Evolutionary conservation across 1,140 invertebrate species (phyloP), one percentile per base, ranked within the genome.

Genomic region (Maniola jurtina): DNA sequence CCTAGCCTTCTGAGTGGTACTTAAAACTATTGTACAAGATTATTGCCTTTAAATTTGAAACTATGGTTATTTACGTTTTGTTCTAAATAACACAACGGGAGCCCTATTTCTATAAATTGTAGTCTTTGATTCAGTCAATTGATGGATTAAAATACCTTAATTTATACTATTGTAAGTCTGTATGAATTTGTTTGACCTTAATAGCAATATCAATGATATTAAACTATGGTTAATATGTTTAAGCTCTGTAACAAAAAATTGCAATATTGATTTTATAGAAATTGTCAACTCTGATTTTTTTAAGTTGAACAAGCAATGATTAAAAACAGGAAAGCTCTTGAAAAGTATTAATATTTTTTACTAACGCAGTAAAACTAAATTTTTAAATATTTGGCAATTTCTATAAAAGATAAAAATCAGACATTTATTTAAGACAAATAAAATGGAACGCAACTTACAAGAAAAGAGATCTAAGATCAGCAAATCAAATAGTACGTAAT

Each of bases 401-500:
- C 45, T 14, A 16, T 52, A 52, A 52, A 16, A 52, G 13, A 11
- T 13, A 25, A 52, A 16, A 11, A 52, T 6, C 3, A 16, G 15
- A 52, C 6, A 16, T 16, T 16, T 16, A 7, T 15, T 16, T 14
- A n/a, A 14, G 6, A 52, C 14, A 25, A 45, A 47, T 62, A 52
- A 54, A 52, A 16, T 33, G 16, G 36, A 55, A 56, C 61, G 16
- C 56, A 65, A 35, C 56, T 57, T 65, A 38, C 15, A 14, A 63
- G 40, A 66, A 14, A 52, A 65, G 61, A 67, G 48, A 70, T 66
- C 61, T 64, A 70, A 71, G 72, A 77, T 78, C 72, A 54, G 52
- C 55, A 66, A 72, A 73, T 25, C 10, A 13, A 52, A 73, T 62
- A 76, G 71, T 65, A 77, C 54, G 56, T 69, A 65, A 81, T 79